phyloP scores from a whole-genome alignment of 2,113 vertebrate genomes.

The Hemiscyllium ocellatum region DNA sequence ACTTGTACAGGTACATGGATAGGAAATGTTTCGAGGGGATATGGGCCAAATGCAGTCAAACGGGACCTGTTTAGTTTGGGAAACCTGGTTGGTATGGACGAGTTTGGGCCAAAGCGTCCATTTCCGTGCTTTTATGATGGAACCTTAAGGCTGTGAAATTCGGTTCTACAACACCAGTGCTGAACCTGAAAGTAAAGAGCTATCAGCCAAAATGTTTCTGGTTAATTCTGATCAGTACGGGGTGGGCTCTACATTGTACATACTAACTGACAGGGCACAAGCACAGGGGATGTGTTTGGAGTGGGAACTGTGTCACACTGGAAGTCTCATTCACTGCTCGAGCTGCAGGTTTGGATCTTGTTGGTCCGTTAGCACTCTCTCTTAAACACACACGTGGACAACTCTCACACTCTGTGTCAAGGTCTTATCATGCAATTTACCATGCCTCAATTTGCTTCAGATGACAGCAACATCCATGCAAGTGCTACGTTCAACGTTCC shows the following conservation, averaged over 20 bases:
- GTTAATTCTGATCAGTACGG: background rate
- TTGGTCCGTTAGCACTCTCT: background rate
- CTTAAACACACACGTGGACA: background rate
- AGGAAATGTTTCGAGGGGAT: too few relatives aligned
- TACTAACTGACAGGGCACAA: background rate
- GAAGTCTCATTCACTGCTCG: background rate
- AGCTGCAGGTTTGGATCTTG: background rate
- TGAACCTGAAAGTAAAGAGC: background rate
- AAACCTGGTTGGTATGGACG: too few relatives aligned
- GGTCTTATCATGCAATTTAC: background rate
- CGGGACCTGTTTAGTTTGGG: too few relatives aligned
- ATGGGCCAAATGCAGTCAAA: too few relatives aligned
- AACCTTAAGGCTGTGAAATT: background rate
- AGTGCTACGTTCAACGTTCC: background rate
- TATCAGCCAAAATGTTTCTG: background rate
- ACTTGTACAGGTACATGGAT: too few relatives aligned
- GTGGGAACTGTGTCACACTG: background rate
- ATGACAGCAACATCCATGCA: background rate
- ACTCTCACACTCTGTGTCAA: background rate
- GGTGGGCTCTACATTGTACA: too few relatives aligned
- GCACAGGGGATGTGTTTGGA: background rate
- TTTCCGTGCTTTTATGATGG: too few relatives aligned
- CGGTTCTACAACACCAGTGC: background rate
- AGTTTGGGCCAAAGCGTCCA: too few relatives aligned
- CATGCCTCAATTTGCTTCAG: background rate